phyloP scores from a whole-genome alignment of 2,888 invertebrate species.

The Drosophila nr. perissopoda region DNA sequence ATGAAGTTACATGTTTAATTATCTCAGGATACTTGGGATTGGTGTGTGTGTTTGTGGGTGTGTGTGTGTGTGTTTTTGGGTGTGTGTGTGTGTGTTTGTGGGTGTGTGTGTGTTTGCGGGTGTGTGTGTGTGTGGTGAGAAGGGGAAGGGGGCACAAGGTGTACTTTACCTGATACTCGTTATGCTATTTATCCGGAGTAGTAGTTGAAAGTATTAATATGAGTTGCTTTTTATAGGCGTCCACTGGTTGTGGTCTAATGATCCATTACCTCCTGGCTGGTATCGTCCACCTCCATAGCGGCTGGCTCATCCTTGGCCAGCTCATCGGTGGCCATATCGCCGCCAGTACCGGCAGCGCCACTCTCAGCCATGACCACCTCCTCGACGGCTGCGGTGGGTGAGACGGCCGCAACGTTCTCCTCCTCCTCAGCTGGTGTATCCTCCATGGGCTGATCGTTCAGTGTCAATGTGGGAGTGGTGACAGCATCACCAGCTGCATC shows the following conservation, averaged over 20 bases:
- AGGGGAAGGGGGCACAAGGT: conserved; percentile 3
- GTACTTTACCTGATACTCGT: conserved; percentile 37
- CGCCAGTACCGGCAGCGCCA: conserved; percentile 64
- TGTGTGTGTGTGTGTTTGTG: background rate
- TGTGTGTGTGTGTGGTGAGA: background rate
- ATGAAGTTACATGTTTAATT: conserved; percentile 24
- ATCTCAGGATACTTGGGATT: conserved; percentile 28
- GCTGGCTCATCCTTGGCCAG: conserved; percentile 81
- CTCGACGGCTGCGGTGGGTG: conserved; percentile 65
- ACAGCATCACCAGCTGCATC: background rate
- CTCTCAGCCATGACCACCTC: conserved; percentile 83
- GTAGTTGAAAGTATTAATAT: conserved; percentile 56
- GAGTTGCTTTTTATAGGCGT: conserved; percentile 39
- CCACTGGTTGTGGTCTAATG: conserved; percentile 75
- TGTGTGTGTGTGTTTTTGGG: background rate
- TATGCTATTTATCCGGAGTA: conserved; percentile 55
- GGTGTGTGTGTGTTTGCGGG: background rate
- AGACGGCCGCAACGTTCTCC: conserved; percentile 38
- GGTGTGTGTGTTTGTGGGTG: conserved; percentile 3
- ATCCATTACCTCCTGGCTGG: conserved; percentile 85
- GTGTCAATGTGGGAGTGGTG: conserved; percentile 65
- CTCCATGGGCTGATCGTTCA: conserved; percentile 77
- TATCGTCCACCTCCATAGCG: conserved; percentile 85
- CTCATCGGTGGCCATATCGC: conserved; percentile 82
- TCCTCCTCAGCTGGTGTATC: conserved; percentile 82